phyloP scores from a whole-genome alignment of 2,888 invertebrate species.

The Coenonympha glycerion region DNA sequence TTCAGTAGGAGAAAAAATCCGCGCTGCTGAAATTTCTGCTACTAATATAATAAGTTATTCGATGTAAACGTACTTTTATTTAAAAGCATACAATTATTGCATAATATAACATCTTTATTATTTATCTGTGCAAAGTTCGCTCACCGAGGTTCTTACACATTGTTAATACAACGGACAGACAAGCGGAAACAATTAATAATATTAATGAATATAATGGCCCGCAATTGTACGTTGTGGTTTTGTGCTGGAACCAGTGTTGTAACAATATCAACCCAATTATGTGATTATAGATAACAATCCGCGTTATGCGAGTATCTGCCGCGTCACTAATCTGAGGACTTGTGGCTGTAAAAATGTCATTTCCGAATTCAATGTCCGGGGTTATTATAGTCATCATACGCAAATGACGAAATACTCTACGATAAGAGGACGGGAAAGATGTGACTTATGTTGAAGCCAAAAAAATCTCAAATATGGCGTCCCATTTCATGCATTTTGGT shows the following conservation, averaged over 20 bases:
- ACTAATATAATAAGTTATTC: too few species aligned
- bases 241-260: neutral
- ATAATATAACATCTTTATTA: neutral
- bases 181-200: conserved; percentile 9
- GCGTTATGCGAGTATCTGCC: neutral
- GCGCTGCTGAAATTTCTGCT: too few species aligned
- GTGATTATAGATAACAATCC: neutral
- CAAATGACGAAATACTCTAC: too few species aligned
- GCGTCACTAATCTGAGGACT: neutral
- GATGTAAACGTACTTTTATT: too few species aligned
- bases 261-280: conserved; percentile 10
- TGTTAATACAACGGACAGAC: neutral
- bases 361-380: neutral
- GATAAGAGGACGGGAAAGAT: too few species aligned
- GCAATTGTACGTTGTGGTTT: conserved; percentile 5
- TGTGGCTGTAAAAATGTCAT: neutral
- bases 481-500: too few species aligned
- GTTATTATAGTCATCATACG: too few species aligned
- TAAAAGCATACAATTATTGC: too few species aligned
- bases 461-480: too few species aligned
- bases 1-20: too few species aligned
- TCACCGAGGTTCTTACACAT: neutral
- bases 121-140: neutral
- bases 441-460: too few species aligned
- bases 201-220: neutral